These are phyloP conservation scores for Bubo blakistoni DNA, from an alignment of 2,113 vertebrate species.

Conservation along the genomic window DNA sequence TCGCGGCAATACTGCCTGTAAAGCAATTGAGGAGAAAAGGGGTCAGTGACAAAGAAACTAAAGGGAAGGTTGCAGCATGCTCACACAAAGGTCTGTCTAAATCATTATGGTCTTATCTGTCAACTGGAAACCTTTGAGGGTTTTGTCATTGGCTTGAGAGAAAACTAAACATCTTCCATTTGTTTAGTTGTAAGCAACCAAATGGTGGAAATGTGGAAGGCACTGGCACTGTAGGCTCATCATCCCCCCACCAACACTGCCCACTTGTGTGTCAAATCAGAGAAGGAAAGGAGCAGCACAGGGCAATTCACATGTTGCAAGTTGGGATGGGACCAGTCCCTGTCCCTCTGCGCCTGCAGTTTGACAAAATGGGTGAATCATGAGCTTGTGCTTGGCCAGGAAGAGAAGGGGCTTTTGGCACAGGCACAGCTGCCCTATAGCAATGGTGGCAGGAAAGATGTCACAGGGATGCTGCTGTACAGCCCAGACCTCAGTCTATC, in stretches of 20 bases:
- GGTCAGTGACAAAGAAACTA: neutral
- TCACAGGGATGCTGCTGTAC: neutral
- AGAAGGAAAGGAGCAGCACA: neutral
- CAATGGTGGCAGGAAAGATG: neutral
- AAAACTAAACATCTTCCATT: neutral
- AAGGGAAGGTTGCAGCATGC: neutral
- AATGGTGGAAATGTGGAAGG: neutral
- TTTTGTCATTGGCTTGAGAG: neutral
- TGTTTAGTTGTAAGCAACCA: neutral
- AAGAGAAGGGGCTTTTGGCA: neutral
- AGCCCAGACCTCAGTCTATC: neutral
- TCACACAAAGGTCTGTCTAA: neutral
- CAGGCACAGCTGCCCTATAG: neutral
- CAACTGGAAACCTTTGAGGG: neutral
- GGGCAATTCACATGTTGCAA: accelerated
- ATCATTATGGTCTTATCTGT: neutral
- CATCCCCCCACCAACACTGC: neutral
- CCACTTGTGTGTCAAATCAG: neutral
- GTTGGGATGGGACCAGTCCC: neutral
- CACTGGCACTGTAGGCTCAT: neutral
- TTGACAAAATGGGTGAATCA: neutral
- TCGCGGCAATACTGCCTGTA: neutral
- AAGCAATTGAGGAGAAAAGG: neutral
- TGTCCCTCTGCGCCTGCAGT: accelerated
- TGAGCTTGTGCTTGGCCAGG: neutral